Conservation (phyloP, 37 sponge, comb jelly and placozoan species). For the Spongilla lacustris region DNA sequence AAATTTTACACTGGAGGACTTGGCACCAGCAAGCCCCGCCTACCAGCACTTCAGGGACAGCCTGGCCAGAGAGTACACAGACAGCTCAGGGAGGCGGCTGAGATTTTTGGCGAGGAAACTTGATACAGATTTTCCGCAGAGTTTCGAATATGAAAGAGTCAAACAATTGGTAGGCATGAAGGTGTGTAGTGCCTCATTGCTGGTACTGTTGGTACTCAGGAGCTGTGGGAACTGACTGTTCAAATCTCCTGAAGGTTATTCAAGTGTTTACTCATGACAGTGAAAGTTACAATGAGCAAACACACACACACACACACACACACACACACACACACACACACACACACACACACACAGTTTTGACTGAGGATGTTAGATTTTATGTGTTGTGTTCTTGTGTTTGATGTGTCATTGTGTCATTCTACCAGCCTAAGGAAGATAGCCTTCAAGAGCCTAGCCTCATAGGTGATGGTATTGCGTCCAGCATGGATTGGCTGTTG, state of each 20-base stretch:
- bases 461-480: constrained; percentile 93
- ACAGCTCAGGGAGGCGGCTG: not conserved
- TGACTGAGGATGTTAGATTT: too few relatives aligned
- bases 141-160: constrained; percentile 36
- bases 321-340: too few relatives aligned
- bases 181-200: too few relatives aligned
- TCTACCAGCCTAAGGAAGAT: constrained; percentile 75
- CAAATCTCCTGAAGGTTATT: too few relatives aligned
- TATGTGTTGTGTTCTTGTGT: too few relatives aligned
- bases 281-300: too few relatives aligned
- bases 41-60: constrained; percentile 16
- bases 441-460: constrained; percentile 91
- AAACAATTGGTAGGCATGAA: constrained; percentile 39
- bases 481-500: constrained; percentile 75
- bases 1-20: constrained; percentile 47
- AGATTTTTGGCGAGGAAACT: constrained; percentile 7
- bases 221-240: too few relatives aligned
- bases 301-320: too few relatives aligned
- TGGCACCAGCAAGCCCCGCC: constrained; percentile 47
- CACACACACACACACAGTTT: too few relatives aligned
- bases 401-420: not conserved
- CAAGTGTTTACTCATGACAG: too few relatives aligned
- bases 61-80: not conserved
- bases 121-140: constrained; percentile 17
- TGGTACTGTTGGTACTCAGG: not conserved